These are phyloP conservation scores for Enteromius afrohamiltoni DNA, from an alignment of 2,797 vertebrate species.

Conservation along the genomic window DNA sequence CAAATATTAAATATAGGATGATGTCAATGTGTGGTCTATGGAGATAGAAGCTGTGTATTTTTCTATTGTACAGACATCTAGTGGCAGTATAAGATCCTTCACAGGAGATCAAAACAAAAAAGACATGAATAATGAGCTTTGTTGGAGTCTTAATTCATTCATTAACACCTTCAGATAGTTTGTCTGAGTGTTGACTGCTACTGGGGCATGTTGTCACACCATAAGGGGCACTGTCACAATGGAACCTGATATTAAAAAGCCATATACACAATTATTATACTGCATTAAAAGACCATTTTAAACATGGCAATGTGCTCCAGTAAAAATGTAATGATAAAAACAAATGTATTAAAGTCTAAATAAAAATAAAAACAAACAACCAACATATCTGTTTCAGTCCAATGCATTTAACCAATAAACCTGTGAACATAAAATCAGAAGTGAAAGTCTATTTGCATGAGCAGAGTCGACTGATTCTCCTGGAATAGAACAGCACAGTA, in stretches of 20 bases:
- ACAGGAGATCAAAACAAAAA: not conserved
- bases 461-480: not conserved
- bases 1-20: not conserved
- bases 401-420: not conserved
- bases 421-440: not conserved
- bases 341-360: not conserved
- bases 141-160: not conserved
- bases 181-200: not conserved
- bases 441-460: conserved; percentile 29
- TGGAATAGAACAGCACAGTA: not conserved
- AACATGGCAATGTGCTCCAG: not conserved
- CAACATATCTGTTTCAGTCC: not conserved
- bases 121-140: not conserved
- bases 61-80: conserved; percentile 32
- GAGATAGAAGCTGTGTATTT: not conserved
- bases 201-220: not conserved
- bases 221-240: not conserved
- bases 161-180: not conserved
- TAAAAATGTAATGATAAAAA: not conserved
- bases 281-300: not conserved
- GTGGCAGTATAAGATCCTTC: not conserved
- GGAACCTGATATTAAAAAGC: not conserved
- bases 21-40: not conserved
- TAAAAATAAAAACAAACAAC: not conserved
- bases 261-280: not conserved